Evolutionary conservation across 1,140 invertebrate genomes (phyloP).

Genomic region (Heliothis virescens): DNA sequence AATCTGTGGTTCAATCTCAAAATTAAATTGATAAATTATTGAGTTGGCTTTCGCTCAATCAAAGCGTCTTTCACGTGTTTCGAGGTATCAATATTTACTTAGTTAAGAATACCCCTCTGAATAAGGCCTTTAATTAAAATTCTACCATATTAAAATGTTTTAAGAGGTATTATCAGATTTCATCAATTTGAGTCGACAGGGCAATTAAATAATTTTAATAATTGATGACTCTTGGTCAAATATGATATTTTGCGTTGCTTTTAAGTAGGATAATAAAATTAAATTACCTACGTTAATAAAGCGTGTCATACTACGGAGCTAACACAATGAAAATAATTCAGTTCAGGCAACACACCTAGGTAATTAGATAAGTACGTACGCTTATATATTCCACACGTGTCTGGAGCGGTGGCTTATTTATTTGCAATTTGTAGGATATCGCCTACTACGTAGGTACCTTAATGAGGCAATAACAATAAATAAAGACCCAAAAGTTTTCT

Average conservation of each 20-base stretch:
- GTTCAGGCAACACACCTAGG: constrained; percentile 38
- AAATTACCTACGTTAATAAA: no score
- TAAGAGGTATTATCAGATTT: constrained; percentile 2
- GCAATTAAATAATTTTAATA: constrained; percentile 10
- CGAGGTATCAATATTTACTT: constrained; percentile 38
- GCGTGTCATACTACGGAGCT: background rate
- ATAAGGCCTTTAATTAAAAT: constrained; percentile 46
- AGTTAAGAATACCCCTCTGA: constrained; percentile 27
- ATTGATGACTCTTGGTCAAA: constrained; percentile 5
- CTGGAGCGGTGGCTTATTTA: constrained; percentile 78
- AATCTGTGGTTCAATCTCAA: constrained; percentile 44
- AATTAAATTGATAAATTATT: constrained; percentile 48
- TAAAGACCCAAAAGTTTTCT: constrained; percentile 86
- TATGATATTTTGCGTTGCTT: background rate
- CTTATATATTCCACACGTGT: constrained; percentile 71
- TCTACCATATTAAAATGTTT: constrained; percentile 40
- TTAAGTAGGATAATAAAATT: background rate
- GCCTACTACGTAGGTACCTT: constrained; percentile 82
- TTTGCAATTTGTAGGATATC: constrained; percentile 85
- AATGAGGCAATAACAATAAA: constrained; percentile 86
- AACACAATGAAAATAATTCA: constrained; percentile 17
- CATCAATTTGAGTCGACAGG: constrained; percentile 11
- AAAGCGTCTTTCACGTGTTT: constrained; percentile 45
- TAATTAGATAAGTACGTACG: constrained; percentile 63
- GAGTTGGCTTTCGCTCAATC: constrained; percentile 39